These are phyloP conservation scores for Riparia riparia DNA, from an alignment of 2,113 vertebrate genomes.

Conservation along the genomic window DNA sequence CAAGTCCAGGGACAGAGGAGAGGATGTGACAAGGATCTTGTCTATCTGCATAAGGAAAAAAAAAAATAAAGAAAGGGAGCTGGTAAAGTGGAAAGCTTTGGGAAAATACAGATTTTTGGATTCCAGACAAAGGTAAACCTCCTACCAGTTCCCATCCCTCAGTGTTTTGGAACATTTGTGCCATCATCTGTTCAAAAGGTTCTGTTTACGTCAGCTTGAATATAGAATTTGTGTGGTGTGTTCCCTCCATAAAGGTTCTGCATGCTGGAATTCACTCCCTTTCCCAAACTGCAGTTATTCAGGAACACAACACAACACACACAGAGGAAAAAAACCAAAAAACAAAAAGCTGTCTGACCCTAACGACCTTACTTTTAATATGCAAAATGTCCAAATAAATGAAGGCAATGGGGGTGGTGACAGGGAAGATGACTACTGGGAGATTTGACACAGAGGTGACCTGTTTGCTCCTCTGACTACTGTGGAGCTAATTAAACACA, in stretches of 20 bases:
- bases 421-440: conserved; percentile 51
- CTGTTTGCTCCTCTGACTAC: conserved; percentile 60
- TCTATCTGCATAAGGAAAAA: background rate
- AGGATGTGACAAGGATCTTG: background rate
- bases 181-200: background rate
- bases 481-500: conserved; percentile 76
- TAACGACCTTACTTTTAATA: conserved; percentile 29
- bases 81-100: background rate
- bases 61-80: background rate
- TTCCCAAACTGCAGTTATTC: background rate
- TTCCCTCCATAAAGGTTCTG: background rate
- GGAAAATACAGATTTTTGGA: background rate
- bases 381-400: conserved; percentile 27
- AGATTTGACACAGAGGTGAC: conserved; percentile 64
- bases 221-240: background rate
- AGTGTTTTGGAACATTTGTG: background rate
- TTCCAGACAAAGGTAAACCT: background rate
- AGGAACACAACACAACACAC: background rate
- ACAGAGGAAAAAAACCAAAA: background rate
- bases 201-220: background rate
- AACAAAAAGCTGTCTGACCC: background rate
- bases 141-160: background rate
- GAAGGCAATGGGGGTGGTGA: background rate
- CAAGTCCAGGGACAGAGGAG: background rate
- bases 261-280: background rate